These are phyloP conservation scores for Gavialis gangeticus DNA, from an alignment of 2,113 vertebrate genomes.

Conservation along the genomic window DNA sequence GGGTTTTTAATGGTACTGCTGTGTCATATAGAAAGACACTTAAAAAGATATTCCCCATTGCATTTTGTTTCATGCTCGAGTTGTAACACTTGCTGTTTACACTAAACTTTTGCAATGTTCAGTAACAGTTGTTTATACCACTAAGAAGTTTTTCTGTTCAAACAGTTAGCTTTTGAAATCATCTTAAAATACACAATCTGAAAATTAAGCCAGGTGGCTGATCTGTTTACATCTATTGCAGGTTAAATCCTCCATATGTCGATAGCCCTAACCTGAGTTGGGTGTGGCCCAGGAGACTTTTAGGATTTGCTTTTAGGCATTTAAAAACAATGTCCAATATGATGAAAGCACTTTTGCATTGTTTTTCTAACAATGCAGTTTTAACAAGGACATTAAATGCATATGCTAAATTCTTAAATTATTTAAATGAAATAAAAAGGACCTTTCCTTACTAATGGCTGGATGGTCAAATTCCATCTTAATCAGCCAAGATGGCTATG, in stretches of 20 bases:
- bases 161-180: neutral
- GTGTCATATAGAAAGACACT: no score
- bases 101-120: neutral
- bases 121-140: neutral
- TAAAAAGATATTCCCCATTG: neutral
- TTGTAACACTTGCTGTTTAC: neutral
- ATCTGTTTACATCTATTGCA: neutral
- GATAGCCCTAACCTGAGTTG: neutral
- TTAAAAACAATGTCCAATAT: neutral
- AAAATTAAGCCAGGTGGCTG: neutral
- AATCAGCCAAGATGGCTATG: conserved; percentile 9
- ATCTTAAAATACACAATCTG: neutral
- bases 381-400: conserved; percentile 38
- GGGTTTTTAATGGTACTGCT: no score
- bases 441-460: conserved; percentile 38
- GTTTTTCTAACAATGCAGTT: neutral
- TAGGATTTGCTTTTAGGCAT: conserved; percentile 3
- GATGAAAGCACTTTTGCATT: conserved; percentile 18
- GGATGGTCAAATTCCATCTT: conserved; percentile 26
- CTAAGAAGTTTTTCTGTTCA: no score
- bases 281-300: neutral
- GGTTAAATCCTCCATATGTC: neutral
- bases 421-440: conserved; percentile 58
- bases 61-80: neutral
- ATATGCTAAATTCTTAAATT: conserved; percentile 32